phyloP scores from a whole-genome alignment of 1,140 invertebrate genomes.

The Trachelipus rathkii region DNA sequence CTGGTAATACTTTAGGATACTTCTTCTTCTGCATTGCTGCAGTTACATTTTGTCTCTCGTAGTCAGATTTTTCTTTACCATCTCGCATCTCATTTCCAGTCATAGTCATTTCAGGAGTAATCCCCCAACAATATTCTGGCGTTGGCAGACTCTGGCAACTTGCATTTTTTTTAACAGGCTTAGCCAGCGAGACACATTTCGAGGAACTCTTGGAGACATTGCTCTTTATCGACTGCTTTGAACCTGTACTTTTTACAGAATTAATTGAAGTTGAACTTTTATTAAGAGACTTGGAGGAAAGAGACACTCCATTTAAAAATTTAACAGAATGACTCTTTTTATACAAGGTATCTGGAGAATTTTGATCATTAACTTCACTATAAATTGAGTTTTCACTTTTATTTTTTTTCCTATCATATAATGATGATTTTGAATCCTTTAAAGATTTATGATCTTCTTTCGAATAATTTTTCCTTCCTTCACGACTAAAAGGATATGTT shows the following conservation, averaged over 20 bases:
- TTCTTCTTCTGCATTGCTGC: conserved; percentile 38
- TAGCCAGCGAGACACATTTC: conserved; percentile 33
- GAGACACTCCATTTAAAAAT: conserved; percentile 32
- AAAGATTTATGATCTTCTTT: neutral
- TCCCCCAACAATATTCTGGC: conserved; percentile 39
- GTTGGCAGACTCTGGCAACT: conserved; percentile 43
- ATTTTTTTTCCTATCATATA: conserved; percentile 20
- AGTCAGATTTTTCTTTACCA: conserved; percentile 17
- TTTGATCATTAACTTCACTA: conserved; percentile 14
- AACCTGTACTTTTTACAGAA: conserved; percentile 37
- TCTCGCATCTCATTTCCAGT: conserved; percentile 33
- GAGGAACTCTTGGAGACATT: conserved; percentile 32
- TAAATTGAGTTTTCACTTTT: conserved; percentile 28
- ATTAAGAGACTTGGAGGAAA: conserved; percentile 34
- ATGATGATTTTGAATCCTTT: neutral
- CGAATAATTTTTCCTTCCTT: neutral
- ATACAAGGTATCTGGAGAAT: neutral
- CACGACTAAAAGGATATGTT: neutral
- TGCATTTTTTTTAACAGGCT: conserved; percentile 39
- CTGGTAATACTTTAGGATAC: conserved; percentile 37
- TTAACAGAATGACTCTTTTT: conserved; percentile 35
- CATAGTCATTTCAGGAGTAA: conserved; percentile 39
- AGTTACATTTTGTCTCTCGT: conserved; percentile 21
- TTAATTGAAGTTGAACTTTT: conserved; percentile 40
- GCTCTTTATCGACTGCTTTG: conserved; percentile 35